A percentile compares a stretch with the other conserved stretches of the same genome.
phyloP scores from a whole-genome alignment of 2,888 invertebrate species.

The Encarsia formosa region DNA sequence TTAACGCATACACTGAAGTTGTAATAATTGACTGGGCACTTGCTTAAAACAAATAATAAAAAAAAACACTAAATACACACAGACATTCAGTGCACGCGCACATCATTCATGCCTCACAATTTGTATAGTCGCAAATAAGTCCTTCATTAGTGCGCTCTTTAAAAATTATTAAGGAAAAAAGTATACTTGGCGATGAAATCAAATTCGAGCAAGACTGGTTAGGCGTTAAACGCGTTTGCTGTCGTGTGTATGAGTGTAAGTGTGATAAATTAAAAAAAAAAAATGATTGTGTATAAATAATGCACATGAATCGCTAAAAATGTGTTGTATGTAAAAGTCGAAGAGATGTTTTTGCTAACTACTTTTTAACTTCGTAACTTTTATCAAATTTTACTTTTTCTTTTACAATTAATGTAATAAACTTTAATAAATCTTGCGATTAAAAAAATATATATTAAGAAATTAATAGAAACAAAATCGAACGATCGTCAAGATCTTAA shows the following conservation, averaged over 20 bases:
- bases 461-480: no score
- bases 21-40: slow-evolving; percentile 23
- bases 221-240: slow-evolving; percentile 17
- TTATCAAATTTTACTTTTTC: background rate
- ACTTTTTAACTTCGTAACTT: no score
- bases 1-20: slow-evolving; percentile 12
- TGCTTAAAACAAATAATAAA: slow-evolving; percentile 3
- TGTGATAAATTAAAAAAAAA: slow-evolving; percentile 13
- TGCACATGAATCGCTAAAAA: slow-evolving; percentile 2
- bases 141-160: slow-evolving; percentile 3
- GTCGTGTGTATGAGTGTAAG: slow-evolving; percentile 20
- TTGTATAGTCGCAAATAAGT: slow-evolving; percentile 12
- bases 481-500: slow-evolving; percentile 9
- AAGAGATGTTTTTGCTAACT: no score
- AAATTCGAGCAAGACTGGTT: slow-evolving; percentile 26
- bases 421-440: slow-evolving; percentile 12
- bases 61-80: slow-evolving; percentile 7
- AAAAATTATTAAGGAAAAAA: background rate
- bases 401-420: slow-evolving; percentile 2
- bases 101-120: slow-evolving; percentile 14
- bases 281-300: slow-evolving; percentile 15
- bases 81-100: slow-evolving; percentile 16
- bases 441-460: slow-evolving; percentile 1
- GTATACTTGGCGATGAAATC: slow-evolving; percentile 20
- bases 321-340: background rate